Evolutionary conservation across 2,113 vertebrate genomes (phyloP).

Genomic region (Candoia aspera): DNA sequence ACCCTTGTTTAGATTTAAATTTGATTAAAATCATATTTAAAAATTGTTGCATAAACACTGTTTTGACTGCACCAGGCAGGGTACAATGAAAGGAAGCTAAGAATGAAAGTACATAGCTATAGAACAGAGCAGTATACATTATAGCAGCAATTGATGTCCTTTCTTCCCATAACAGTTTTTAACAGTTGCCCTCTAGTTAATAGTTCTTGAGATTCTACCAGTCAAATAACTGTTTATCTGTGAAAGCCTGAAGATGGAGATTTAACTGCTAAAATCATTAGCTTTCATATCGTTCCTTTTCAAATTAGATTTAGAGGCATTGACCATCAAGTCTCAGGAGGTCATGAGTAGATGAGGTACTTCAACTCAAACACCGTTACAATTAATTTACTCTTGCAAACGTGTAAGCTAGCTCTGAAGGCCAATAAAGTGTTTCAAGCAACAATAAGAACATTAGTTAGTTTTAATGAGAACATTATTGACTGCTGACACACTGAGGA

Average conservation of each 20-base stretch:
- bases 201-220: conserved; percentile 21
- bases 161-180: conserved; percentile 18
- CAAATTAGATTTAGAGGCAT: conserved; percentile 41
- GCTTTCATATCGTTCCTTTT: conserved; percentile 32
- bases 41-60: rapidly evolving
- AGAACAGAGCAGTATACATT: not conserved
- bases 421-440: conserved; percentile 57
- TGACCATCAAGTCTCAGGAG: conserved; percentile 28
- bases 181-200: conserved; percentile 11
- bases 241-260: conserved; percentile 34
- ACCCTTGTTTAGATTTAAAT: conserved; percentile 27
- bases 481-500: conserved; percentile 19
- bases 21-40: conserved; percentile 28
- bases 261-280: conserved; percentile 40
- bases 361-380: conserved; percentile 44
- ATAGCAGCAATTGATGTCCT: not conserved
- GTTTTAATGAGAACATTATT: conserved; percentile 54
- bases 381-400: conserved; percentile 54
- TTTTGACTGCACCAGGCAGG: not conserved
- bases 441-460: conserved; percentile 44
- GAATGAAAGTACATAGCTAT: not conserved
- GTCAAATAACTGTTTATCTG: conserved; percentile 18
- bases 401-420: conserved; percentile 47
- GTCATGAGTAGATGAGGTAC: conserved; percentile 41
- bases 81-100: not conserved